Percentiles rank a stretch among this genome's conserved stretches.
Evolutionary conservation across 2,113 vertebrate species (phyloP).

Genomic region (Heteronetta atricapilla): DNA sequence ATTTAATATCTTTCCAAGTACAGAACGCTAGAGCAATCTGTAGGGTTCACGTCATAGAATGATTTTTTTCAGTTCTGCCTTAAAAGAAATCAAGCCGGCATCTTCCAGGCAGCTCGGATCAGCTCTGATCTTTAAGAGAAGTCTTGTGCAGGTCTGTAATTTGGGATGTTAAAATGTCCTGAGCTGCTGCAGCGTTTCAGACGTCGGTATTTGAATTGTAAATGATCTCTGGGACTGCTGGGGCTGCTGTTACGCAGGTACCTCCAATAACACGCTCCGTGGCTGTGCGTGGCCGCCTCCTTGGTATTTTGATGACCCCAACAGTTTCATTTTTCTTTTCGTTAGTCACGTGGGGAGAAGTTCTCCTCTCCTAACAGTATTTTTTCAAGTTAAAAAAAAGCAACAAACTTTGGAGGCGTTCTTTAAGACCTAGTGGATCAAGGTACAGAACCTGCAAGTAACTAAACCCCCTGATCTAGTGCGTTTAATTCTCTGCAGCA

Average conservation of each 20-base stretch:
- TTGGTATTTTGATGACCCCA: not conserved
- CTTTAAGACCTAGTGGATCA: not conserved
- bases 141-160: constrained; percentile 2
- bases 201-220: constrained; percentile 23
- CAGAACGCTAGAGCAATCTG: not conserved
- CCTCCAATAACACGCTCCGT: not conserved
- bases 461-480: not conserved
- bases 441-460: not conserved
- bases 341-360: constrained; percentile 1
- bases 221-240: not conserved
- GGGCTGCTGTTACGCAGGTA: not conserved
- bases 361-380: not conserved
- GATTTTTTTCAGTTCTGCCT: not conserved
- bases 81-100: not conserved
- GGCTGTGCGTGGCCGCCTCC: not conserved
- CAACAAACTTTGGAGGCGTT: not conserved
- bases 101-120: not conserved
- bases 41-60: not conserved
- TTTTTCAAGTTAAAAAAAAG: constrained; percentile 17
- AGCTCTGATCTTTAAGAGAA: not conserved
- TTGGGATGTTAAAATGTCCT: not conserved
- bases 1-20: not conserved
- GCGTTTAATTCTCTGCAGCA: not conserved
- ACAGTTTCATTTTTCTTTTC: not conserved
- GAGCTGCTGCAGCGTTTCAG: not conserved